These are phyloP conservation scores for Hypomesus transpacificus DNA, from an alignment of 2,113 vertebrate genomes.

Conservation along the genomic window DNA sequence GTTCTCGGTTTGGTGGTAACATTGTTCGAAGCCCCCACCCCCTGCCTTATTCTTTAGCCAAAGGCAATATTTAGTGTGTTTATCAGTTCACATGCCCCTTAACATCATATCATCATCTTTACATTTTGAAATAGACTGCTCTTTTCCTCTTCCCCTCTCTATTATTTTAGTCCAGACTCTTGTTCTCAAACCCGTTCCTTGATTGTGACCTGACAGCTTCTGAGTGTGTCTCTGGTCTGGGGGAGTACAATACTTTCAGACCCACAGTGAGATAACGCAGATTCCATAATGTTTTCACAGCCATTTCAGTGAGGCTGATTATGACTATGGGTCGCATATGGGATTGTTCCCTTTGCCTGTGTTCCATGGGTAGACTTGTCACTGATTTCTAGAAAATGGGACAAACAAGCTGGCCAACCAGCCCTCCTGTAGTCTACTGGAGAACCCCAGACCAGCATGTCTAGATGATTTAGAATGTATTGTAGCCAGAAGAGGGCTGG, in stretches of 20 bases:
- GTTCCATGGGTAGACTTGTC: neutral
- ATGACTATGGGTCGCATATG: neutral
- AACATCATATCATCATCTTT: neutral
- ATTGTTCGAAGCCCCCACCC: slow-evolving; percentile 15
- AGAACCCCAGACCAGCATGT: neutral
- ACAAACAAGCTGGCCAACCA: neutral
- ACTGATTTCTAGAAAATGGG: neutral
- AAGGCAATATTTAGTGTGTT: slow-evolving; percentile 17
- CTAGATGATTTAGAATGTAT: neutral
- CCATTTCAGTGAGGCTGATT: neutral
- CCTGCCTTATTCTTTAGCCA: neutral
- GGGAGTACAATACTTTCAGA: neutral
- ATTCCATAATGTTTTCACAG: neutral
- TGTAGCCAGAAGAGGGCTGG: neutral
- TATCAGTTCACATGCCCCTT: slow-evolving; percentile 1
- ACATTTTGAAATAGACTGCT: neutral
- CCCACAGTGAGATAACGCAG: neutral
- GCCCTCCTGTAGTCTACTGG: neutral
- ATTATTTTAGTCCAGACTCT: slow-evolving; percentile 7
- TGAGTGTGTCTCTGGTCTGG: neutral
- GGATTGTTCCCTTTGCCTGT: neutral
- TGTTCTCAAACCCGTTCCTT: no score
- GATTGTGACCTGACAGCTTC: no score
- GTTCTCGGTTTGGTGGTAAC: slow-evolving; percentile 13
- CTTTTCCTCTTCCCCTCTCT: slow-evolving; percentile 21